Evolutionary conservation across 2,888 invertebrate genomes (phyloP).

Genomic region (Melieria picta): DNA sequence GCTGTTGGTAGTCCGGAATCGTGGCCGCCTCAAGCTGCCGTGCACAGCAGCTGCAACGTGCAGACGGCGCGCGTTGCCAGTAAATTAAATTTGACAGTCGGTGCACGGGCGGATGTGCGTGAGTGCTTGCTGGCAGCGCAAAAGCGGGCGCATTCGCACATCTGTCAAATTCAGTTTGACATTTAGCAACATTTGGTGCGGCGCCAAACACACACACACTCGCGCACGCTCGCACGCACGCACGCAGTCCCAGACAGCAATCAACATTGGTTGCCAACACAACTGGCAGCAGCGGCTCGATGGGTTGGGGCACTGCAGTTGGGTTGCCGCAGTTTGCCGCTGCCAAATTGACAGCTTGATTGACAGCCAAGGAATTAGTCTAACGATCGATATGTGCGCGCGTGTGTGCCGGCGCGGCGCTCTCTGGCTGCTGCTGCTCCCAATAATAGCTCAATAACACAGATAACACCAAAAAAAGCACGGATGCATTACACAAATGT

Average conservation of each 20-base stretch:
- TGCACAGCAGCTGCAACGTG: background rate
- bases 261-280: constrained; percentile 46
- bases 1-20: too few species aligned
- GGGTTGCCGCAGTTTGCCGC: background rate
- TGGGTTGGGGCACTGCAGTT: background rate
- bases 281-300: constrained; percentile 23
- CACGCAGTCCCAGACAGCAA: constrained; percentile 46
- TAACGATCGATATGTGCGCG: constrained; percentile 18
- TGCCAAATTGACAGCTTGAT: constrained; percentile 58
- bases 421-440: too few species aligned
- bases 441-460: too few species aligned
- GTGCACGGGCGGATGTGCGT: background rate
- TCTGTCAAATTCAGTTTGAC: constrained; percentile 21
- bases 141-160: constrained; percentile 8
- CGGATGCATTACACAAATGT: too few species aligned
- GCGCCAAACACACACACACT: background rate
- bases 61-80: background rate
- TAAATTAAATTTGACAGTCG: constrained; percentile 22
- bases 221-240: constrained; percentile 6
- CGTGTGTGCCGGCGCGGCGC: too few species aligned
- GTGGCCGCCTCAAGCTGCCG: too few species aligned
- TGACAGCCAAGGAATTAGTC: constrained; percentile 53
- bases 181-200: background rate
- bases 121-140: background rate
- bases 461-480: too few species aligned